Base-by-base conservation (phyloP, 2,113 vertebrate genomes). In the Cricetomys ansorgei region DNA sequence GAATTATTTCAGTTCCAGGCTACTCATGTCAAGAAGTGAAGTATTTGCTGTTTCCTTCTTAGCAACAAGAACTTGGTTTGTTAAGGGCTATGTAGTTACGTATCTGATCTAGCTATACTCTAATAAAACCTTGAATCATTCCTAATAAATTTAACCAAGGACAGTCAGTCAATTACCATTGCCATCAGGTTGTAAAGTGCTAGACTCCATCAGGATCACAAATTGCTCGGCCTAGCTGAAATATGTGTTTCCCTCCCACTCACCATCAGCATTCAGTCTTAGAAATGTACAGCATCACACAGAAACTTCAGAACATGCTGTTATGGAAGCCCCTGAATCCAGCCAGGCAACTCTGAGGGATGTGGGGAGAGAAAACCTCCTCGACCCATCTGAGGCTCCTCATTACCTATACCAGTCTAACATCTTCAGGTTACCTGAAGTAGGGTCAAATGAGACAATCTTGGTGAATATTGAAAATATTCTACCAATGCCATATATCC, bases 61-160 rank as follows among this genome's bases (percentile, higher is more conserved):
- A 88, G 59, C 19, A 90, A 88, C 15, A 73, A 87, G n/a, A 88
- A 79, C 25, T 76, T 37, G 13, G 21, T 5, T 59, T 88, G 3
- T 67, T 84, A 92, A 88, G 57, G 29, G 48, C n/a, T 40, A 45
- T 70, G 7, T 89, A 48, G 86, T 59, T 62, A 7, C 23, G 23
- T n/a, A 59, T 87, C 43, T 48, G 69, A 62, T 53, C 27, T 65
- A 62, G 9, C 73, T 59, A 64, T 27, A 92, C 48, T 92, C 37
- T 88, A 27, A 70, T 94, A 77, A 93, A 93, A 88, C 7, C 11
- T n/a, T 89, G 45, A 7, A 27, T 76, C 89, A 83, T 87, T 67
- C 69, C 70, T 75, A 84, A 88, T 55, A 62, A 59, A 73, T 59
- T n/a, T 85, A 25, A 31, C 16, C 85, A 62, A 31, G 31, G 17